Base-by-base conservation (phyloP, 1,140 invertebrate genomes). In the Plectus sambesii region DNA sequence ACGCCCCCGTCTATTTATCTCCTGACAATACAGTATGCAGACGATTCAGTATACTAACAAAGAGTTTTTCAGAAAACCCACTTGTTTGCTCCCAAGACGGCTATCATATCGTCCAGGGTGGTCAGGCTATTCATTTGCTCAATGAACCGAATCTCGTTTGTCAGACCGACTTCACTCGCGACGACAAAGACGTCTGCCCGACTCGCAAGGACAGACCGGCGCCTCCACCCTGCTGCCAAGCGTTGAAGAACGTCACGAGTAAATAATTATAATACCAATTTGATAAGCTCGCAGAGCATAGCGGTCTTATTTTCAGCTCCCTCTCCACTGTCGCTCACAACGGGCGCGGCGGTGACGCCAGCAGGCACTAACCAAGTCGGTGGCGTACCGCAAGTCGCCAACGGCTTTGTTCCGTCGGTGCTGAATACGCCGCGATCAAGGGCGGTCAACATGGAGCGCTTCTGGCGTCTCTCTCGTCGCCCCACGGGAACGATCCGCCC, bases 101-200 rank as follows among this genome's bases (percentile, higher is more conserved):
- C 22, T 67, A 60, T 54, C 64, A 67, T 27, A 64, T 67, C 2
- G 58, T 67, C 55, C 66, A 65, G 46, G 64, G 62, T 4, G 53
- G 50, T 29, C 63, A 67, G 43, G 60, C 63, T 12, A 64, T 67
- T 37, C 61, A 66, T 47, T 52, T 67, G n/a, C 67, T 64, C 35
- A 68, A 47, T 9, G 64, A 69, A 41, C 47, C 51, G 2, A 67
- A 67, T 47, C 30, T 59, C 4, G 55, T 67, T 36, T 67, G 64
- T 51, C 51, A 69, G 40, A 58, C 55, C 27, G 51, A 67, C 35
- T 68, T 60, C 44, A 40, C 48, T 15, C 43, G 56, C 24, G 53
- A 52, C 26, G 42, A 42, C 23, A 44, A 39, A 5, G 60, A 69
- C 30, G 41, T 51, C 19, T 67, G 64, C 49, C 64, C 64, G 9